Evolutionary conservation across 2,888 invertebrate species (phyloP), one percentile per base, ranked within the genome.

Genomic region (Melanostoma scalare): DNA sequence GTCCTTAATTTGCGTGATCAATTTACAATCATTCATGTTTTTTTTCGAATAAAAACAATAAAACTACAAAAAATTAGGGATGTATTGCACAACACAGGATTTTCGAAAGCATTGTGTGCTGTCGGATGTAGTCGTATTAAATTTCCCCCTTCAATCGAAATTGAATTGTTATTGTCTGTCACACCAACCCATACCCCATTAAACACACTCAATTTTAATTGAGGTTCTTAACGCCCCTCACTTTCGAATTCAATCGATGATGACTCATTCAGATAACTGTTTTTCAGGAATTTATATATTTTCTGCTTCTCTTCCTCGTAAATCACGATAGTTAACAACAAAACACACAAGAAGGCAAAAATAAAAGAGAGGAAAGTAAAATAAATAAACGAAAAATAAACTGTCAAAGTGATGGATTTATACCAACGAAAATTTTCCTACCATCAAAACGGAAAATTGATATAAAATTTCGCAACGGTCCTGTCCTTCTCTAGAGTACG

Each of bases 261-360:
- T 50, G 58, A 71, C 40, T 58, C 48, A 48, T 79, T 65, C 67
- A 53, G 8, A 61, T 36, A 61, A 61, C 48, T 50, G 31, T 50
- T 20, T 38, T 63, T 63, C 50, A 63, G 38, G 36, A 63, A 50
- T 63, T 63, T 63, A 63, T 38, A 63, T 50, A 50, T 48, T 48
- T 61, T 8, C 10, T 33, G 3, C n/a, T 10, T 10, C 33, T 42
- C 42, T 56, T 20, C 40, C 56, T 56, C 56, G 31, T 56, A 40
- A 40, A 56, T 56, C 30, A 42, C 38, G 42, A 31, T 58, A 42
- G 31, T 42, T 31, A 30, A 42, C 38, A 42, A 56, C 30, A 20
- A 20, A 38, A 42, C 35, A 31, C 35, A 60, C 10, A n/a, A n/a
- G 31, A 30, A 61, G 36, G 35, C 42, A 38, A 60, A 60, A 60